Evolutionary conservation across 2,888 invertebrate genomes (phyloP), one percentile per base, ranked within the genome.

Genomic region (Polyommatus iphigenia): DNA sequence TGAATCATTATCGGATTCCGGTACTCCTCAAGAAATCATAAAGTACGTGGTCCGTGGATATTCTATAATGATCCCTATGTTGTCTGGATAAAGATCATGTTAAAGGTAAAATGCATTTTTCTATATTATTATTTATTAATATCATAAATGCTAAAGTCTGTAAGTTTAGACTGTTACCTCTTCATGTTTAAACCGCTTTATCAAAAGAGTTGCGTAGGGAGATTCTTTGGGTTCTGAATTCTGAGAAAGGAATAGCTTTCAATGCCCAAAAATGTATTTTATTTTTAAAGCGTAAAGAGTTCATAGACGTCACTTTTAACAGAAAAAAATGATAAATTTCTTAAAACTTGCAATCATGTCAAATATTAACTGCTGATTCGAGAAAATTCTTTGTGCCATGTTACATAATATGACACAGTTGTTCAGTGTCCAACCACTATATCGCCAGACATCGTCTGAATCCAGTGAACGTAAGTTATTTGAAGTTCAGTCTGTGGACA

Each of bases 401-500:
- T 59, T 4, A 20, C 7, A 59, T 2, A 59, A 59, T 59, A 59
- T 59, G 20, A 20, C 7, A 59, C n/a, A 29, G 67, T 29, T 67
- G 29, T 29, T 54, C 54, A 1, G 5, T 54, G 18, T 54, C 54
- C 67, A 6, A 67, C 67, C 20, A 67, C 59, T 59, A 59, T 59
- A 59, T 59, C 54, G 41, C 3, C 41, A 15, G 50, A 50, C 15
- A 15, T 50, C 50, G 54, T 18, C 54, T 54, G 18, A 54, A 54
- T 54, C 54, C 54, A 54, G 54, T 54, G 54, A 54, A 5, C 54
- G 15, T n/a, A 59, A 59, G 67, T 29, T 32, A 67, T 67, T 67
- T 29, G 67, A 67, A 67, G 29, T 67, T 24, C 67, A 67, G 67
- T 67, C 67, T 67, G 67, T 67, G 32, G 29, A 67, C 29, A 67